Evolutionary conservation across 2,797 vertebrate species (phyloP).

Genomic region (Benthosema pterotum): DNA sequence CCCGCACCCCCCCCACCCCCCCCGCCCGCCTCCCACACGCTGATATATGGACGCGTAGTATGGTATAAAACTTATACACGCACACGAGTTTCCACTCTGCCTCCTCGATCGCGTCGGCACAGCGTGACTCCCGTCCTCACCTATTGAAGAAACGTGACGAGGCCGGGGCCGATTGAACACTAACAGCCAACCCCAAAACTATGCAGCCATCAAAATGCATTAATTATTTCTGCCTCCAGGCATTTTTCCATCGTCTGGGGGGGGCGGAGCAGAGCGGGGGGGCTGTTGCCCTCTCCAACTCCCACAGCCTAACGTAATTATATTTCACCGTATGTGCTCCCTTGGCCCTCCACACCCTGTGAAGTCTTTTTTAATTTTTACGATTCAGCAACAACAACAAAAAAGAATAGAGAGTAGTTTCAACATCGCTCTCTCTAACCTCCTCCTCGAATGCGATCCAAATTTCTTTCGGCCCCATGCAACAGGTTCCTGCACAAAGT

Average conservation of each 20-base stretch:
- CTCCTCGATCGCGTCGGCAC: slow-evolving; percentile 5
- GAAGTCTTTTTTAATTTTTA: slow-evolving; percentile 4
- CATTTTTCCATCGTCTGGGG: slow-evolving; percentile 45
- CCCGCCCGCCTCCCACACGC: too few relatives aligned
- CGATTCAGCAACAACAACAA: background rate
- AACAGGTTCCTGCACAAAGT: background rate
- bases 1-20: background rate
- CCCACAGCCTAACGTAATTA: slow-evolving; percentile 4
- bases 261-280: background rate
- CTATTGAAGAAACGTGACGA: slow-evolving; percentile 19
- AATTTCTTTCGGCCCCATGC: background rate
- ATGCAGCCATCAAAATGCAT: slow-evolving; percentile 31
- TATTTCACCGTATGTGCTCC: background rate
- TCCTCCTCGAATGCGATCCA: background rate
- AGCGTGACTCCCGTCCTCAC: slow-evolving; percentile 22
- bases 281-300: slow-evolving; percentile 31
- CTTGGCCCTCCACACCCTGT: background rate
- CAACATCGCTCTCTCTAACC: too few relatives aligned
- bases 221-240: slow-evolving; percentile 46
- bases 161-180: slow-evolving; percentile 31
- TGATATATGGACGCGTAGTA: background rate
- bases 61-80: background rate
- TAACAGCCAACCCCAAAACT: slow-evolving; percentile 40
- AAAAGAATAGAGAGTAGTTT: background rate
- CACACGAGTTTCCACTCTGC: slow-evolving; percentile 24